Conservation (phyloP, 2,113 vertebrate species). For the Erpornis zantholeuca region DNA sequence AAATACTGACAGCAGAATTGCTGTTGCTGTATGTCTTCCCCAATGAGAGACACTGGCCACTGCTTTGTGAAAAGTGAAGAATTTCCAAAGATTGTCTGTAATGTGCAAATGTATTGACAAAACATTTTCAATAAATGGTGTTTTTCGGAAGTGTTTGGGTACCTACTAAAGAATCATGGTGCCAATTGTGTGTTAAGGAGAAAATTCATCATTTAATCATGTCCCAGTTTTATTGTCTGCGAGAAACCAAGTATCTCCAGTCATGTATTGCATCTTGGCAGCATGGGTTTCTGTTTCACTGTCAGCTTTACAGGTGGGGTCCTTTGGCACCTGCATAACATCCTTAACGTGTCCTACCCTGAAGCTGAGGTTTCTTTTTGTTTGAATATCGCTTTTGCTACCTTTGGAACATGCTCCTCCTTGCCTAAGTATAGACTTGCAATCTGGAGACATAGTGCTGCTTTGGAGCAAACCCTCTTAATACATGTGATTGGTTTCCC, state of each 20-base stretch:
- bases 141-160: background rate
- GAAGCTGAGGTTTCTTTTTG: background rate
- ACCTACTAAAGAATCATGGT: background rate
- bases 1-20: background rate
- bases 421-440: background rate
- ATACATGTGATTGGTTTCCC: background rate
- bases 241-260: background rate
- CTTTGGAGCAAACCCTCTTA: background rate
- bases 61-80: background rate
- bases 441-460: background rate
- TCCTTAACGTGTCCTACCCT: background rate
- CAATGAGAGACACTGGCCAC: background rate
- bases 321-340: background rate
- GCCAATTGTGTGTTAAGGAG: background rate
- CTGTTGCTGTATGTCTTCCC: background rate
- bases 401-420: background rate
- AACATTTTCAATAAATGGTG: constrained; percentile 19
- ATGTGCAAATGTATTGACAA: constrained; percentile 27
- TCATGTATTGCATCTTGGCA: background rate
- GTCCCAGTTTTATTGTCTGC: background rate
- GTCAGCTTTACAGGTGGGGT: background rate
- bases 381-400: background rate
- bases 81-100: background rate
- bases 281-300: background rate
- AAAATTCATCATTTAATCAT: background rate